Evolutionary conservation across 2,113 vertebrate species (phyloP), one percentile per base, ranked within the genome.

Genomic region (Montifringilla adamsi): DNA sequence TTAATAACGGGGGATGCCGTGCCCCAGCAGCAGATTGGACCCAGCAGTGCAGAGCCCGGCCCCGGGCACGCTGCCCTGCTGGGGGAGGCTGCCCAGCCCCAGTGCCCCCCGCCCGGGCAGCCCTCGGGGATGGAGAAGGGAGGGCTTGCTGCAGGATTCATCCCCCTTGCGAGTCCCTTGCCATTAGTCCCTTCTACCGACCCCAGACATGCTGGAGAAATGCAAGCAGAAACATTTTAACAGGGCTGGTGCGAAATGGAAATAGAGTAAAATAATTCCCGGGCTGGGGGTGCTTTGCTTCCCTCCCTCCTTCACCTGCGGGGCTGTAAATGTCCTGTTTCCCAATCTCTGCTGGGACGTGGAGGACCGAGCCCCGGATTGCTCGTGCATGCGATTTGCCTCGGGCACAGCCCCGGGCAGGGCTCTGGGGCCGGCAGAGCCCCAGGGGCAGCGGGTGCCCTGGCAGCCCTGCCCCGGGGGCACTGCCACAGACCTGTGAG

Each of bases 161-260:
- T 63, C 31, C 19, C 24, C 9, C 13, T 17, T 19, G 53, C 0
- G 1, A n/a, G n/a, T 19, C 24, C 37, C 66, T 72, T 41, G 44
- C 22, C 0, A 0, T 0, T 1, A 26, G 43, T 37, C 26, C 30
- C 16, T 55, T 41, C 59, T 10, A 9, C 15, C 7, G 3, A 4
- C 16, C 15, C 37, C 5, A 0, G n/a, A 12, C 0, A 0, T 2
- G 47, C 14, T 31, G 47, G 60, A 79, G 52, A 67, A 33, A 37
- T 41, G 81, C 72, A 23, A 67, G 62, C 30, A 68, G 17, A 84
- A 72, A 1, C 9, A 6, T 31, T 50, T 5, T 30, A 62, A 21
- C 9, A 13, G 33, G 49, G 8, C 73, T n/a, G 33, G 24, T 84
- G 62, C 21, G 49, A 94, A 74, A 28, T 0, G 0, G 44, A 79